Percentiles rank a stretch among this genome's conserved stretches.
Evolutionary conservation across 1,140 invertebrate genomes (phyloP).

Genomic region (Pygmarrhopalites habei): DNA sequence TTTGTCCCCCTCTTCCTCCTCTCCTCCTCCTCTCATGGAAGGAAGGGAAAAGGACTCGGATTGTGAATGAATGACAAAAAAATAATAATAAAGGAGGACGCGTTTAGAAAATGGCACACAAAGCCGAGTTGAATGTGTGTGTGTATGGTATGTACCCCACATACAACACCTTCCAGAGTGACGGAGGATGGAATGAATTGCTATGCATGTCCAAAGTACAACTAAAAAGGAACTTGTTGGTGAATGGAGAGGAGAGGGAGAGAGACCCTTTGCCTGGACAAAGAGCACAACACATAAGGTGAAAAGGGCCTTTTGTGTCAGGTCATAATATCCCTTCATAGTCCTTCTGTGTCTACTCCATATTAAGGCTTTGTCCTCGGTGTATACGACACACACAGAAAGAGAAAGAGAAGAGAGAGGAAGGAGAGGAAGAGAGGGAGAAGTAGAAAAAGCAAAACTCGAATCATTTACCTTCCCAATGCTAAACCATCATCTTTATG

Average conservation of each 20-base stretch:
- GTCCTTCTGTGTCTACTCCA: slow-evolving; percentile 10
- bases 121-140: slow-evolving; percentile 16
- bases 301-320: slow-evolving; percentile 27
- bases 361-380: slow-evolving; percentile 13
- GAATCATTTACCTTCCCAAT: background rate
- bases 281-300: slow-evolving; percentile 28
- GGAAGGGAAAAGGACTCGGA: slow-evolving; percentile 13
- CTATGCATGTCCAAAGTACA: background rate
- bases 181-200: too few species aligned
- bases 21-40: too few species aligned
- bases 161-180: slow-evolving; percentile 9
- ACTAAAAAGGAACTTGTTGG: slow-evolving; percentile 16
- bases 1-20: background rate
- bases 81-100: slow-evolving; percentile 9
- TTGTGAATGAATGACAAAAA: slow-evolving; percentile 12
- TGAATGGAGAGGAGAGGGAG: too few species aligned
- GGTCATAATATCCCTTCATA: slow-evolving; percentile 21
- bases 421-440: too few species aligned
- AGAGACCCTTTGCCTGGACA: slow-evolving; percentile 17
- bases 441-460: background rate
- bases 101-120: slow-evolving; percentile 24
- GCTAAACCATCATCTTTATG: too few species aligned
- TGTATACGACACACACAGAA: too few species aligned
- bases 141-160: background rate
- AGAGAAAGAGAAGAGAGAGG: too few species aligned